Evolutionary conservation across 2,888 invertebrate species (phyloP).

Genomic region (Nephrotoma flavescens): DNA sequence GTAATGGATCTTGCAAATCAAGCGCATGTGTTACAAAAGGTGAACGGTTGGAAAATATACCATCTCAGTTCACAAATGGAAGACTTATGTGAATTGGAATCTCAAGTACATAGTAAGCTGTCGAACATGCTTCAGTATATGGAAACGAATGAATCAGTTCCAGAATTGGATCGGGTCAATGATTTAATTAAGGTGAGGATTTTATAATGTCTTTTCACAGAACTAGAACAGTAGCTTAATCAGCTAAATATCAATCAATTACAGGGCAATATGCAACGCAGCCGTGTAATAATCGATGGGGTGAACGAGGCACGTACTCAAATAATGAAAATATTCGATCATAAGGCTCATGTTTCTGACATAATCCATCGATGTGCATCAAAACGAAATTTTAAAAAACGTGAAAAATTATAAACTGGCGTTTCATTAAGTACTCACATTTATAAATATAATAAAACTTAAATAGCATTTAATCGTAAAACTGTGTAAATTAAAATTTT

Average conservation of each 20-base stretch:
- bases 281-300: constrained; percentile 84
- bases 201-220: not conserved
- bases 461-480: not conserved
- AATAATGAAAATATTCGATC: constrained; percentile 80
- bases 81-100: constrained; percentile 51
- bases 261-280: constrained; percentile 90
- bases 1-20: constrained; percentile 84
- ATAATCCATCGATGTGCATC: constrained; percentile 83
- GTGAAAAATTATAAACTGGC: constrained; percentile 45
- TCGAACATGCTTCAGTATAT: constrained; percentile 28
- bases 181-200: constrained; percentile 46
- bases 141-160: constrained; percentile 34
- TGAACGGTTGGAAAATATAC: constrained; percentile 90
- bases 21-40: constrained; percentile 69
- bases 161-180: constrained; percentile 37
- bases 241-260: constrained; percentile 7
- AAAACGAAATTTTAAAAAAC: constrained; percentile 84
- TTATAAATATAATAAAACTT: not conserved
- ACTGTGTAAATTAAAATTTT: not conserved
- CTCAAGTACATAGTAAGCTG: constrained; percentile 29
- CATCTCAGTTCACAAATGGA: constrained; percentile 88
- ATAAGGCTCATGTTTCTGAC: constrained; percentile 76
- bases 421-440: not conserved
- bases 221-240: not conserved
- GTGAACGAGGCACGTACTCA: constrained; percentile 77